Evolutionary conservation across 2,797 vertebrate genomes (phyloP).

Genomic region (Notoglanidium macrostoma): DNA sequence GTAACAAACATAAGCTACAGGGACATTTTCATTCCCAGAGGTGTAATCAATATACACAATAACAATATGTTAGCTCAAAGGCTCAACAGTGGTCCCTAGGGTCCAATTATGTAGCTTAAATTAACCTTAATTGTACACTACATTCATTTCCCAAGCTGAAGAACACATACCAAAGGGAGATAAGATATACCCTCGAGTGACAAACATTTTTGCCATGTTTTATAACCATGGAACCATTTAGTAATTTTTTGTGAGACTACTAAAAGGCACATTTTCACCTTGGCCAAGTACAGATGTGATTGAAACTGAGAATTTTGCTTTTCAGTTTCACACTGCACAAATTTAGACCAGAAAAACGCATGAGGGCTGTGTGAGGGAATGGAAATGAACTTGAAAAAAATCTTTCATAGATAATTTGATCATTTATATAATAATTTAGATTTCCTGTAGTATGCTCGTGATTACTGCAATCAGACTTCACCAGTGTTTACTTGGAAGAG

Average conservation of each 20-base stretch:
- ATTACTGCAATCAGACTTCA: background rate
- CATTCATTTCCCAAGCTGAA: background rate
- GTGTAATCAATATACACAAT: background rate
- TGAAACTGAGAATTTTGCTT: background rate
- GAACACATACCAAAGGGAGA: background rate
- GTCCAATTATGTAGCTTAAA: constrained; percentile 7
- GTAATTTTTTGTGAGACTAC: background rate
- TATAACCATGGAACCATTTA: background rate
- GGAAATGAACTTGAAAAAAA: background rate
- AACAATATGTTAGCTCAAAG: background rate
- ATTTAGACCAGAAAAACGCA: background rate
- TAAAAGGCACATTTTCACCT: background rate
- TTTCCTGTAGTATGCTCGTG: background rate
- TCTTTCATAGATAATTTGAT: background rate
- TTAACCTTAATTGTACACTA: background rate
- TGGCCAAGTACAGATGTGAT: background rate
- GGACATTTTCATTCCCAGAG: background rate
- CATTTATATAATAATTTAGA: background rate
- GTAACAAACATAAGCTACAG: background rate
- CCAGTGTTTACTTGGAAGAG: background rate
- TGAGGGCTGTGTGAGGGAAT: background rate
- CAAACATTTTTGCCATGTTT: background rate
- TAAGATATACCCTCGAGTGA: background rate
- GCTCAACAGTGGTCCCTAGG: background rate
- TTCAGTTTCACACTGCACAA: constrained; percentile 1